Evolutionary conservation across 2,113 vertebrate genomes (phyloP), one percentile per base, ranked within the genome.

Genomic region (Neotoma lepida): DNA sequence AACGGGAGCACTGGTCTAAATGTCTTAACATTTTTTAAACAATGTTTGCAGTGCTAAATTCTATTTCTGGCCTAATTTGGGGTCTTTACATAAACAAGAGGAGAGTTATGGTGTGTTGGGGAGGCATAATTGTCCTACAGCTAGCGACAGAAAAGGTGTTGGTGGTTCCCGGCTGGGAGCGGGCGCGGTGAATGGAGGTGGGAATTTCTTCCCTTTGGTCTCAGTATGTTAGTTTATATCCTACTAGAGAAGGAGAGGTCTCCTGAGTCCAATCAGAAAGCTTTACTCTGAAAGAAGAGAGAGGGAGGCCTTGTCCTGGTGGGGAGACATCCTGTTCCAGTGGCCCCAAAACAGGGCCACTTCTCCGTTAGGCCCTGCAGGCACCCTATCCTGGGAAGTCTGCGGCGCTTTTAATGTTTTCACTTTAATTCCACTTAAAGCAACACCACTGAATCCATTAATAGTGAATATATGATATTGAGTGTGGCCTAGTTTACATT

Each of bases 1-100:
- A 98, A 98, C 94, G 97, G 82, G 96, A 98, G 96, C 97, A 98
- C 95, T 95, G 96, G 97, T 93, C 96, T 97, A 97, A 97, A 98
- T 97, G 97, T 98, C 97, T 98, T 97, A 96, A 97, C 97, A 97
- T 98, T 98, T 98, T 97, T 98, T 88, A 98, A 98, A 98, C 97
- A 98, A 97, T 94, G 96, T 98, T 98, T 97, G 97, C 97, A 95
- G 95, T 94, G 96, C 90, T 97, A 96, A 97, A 97, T 97, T 98
- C 97, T 97, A 98, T 98, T 98, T 98, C 97, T 96, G 97, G 91
- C 93, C 94, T 97, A 97, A 98, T 97, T 98, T 28, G 98, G 93
- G 95, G 96, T 95, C 97, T 96, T 96, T 97, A 93, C 73, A 81
- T 97, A 98, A 98, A 98, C 96, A 97, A 97, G 96, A 96, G 90